phyloP scores from a whole-genome alignment of 2,113 vertebrate genomes.

The Manacus vitellinus region DNA sequence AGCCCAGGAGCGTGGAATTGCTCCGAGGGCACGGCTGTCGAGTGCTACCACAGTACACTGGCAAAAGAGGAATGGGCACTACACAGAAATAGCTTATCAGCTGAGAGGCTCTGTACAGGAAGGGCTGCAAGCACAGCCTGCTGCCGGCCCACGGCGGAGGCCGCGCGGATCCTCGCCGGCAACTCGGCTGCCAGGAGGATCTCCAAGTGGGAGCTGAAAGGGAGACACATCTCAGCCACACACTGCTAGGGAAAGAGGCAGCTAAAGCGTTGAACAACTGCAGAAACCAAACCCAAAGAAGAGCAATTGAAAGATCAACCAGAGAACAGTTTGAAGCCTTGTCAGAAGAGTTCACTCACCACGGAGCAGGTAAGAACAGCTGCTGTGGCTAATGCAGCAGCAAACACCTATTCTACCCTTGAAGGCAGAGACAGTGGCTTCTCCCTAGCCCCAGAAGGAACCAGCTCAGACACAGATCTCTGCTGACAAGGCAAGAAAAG shows the following conservation, averaged over 20 bases:
- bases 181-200: background rate
- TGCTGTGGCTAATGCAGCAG: background rate
- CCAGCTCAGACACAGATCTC: background rate
- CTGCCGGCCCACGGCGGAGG: background rate
- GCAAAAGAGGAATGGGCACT: slow-evolving; percentile 5
- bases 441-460: background rate
- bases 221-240: background rate
- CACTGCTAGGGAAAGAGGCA: background rate
- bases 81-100: slow-evolving; percentile 36
- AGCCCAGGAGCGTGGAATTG: background rate
- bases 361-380: background rate
- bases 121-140: slow-evolving; percentile 6
- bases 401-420: background rate
- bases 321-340: slow-evolving; percentile 28
- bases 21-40: background rate
- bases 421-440: background rate
- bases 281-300: slow-evolving; percentile 16
- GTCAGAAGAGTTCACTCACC: background rate
- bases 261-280: background rate
- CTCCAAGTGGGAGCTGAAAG: background rate
- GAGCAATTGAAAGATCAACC: background rate
- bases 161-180: background rate
- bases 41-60: slow-evolving; percentile 27
- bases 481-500: slow-evolving; percentile 12
- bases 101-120: slow-evolving; percentile 25